A percentile compares a stretch with the other conserved stretches of the same genome.
Evolutionary conservation across 2,113 vertebrate genomes (phyloP).

Genomic region (Cyanoramphus novaezelandiae): DNA sequence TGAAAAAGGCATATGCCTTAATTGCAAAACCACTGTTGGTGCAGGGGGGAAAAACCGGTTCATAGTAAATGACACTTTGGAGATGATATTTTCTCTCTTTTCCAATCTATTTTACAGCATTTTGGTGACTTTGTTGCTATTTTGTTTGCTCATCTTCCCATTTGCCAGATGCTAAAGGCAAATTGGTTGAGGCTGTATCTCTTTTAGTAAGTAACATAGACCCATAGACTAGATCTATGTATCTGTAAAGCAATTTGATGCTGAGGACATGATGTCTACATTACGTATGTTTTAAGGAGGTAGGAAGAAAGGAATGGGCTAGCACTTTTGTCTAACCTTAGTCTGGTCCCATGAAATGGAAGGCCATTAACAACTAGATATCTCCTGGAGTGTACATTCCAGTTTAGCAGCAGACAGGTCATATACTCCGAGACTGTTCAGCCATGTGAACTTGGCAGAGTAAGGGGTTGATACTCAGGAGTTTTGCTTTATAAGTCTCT

Average conservation of each 20-base stretch:
- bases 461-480: not conserved
- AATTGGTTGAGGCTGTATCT: not conserved
- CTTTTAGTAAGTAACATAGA: not conserved
- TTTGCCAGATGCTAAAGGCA: slow-evolving; percentile 44
- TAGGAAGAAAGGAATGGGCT: not conserved
- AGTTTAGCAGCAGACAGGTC: not conserved
- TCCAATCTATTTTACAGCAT: slow-evolving; percentile 36
- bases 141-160: not conserved
- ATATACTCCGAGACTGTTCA: not conserved
- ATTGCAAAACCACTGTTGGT: not conserved
- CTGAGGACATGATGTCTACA: not conserved
- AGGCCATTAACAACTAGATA: not conserved
- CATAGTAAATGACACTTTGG: not conserved
- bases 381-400: not conserved
- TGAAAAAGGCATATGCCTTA: not conserved
- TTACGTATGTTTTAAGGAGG: not conserved
- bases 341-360: not conserved
- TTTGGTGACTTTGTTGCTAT: not conserved
- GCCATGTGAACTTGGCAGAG: not conserved
- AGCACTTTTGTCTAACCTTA: not conserved
- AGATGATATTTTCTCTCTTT: not conserved
- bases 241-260: not conserved
- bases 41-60: not conserved
- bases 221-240: not conserved
- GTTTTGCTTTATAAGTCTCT: not conserved